These are phyloP conservation scores for Porites divaricata DNA, from an alignment of 92 coral and sea anemone genomes.

Conservation along the genomic window DNA sequence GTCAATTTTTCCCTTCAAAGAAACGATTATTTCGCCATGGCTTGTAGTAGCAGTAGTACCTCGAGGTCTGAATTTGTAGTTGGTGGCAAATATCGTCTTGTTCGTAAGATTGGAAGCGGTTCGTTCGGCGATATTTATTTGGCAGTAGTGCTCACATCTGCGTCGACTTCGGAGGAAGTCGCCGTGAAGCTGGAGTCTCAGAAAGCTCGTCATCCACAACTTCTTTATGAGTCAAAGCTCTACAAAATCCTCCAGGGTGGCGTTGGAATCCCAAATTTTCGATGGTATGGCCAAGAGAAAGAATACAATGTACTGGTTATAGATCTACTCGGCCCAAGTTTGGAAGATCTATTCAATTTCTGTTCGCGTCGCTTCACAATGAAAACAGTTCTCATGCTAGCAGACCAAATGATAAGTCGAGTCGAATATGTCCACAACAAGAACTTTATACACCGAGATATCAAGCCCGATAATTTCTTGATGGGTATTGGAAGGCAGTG, in stretches of 20 bases:
- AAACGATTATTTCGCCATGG: slow-evolving; percentile 58
- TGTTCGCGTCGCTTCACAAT: slow-evolving; percentile 99
- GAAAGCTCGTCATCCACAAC: slow-evolving; percentile 99
- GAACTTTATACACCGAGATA: slow-evolving; percentile 99
- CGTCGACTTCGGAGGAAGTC: slow-evolving; percentile 93
- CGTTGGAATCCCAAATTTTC: slow-evolving; percentile 93
- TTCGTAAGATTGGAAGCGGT: slow-evolving; percentile 99
- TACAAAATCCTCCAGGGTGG: slow-evolving; percentile 98
- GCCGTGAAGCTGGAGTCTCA: slow-evolving; percentile 97
- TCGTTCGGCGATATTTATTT: slow-evolving; percentile 98
- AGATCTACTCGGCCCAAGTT: slow-evolving; percentile 98
- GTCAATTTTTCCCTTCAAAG: slow-evolving; percentile 10
- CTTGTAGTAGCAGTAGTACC: slow-evolving; percentile 84
- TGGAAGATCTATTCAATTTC: slow-evolving; percentile 98
- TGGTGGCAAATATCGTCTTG: slow-evolving; percentile 93
- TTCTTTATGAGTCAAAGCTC: slow-evolving; percentile 96
- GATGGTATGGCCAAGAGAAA: slow-evolving; percentile 98
- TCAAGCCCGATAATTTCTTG: slow-evolving; percentile 98
- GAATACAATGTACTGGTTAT: slow-evolving; percentile 97
- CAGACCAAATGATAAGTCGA: slow-evolving; percentile 99
- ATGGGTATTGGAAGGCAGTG: slow-evolving; percentile 99
- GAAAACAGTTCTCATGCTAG: slow-evolving; percentile 99
- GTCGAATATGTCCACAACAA: slow-evolving; percentile 99
- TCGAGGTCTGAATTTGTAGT: slow-evolving; percentile 87
- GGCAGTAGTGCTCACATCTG: slow-evolving; percentile 46